Conservation (phyloP, 2,797 vertebrate genomes). For the Argyrosomus regius region DNA sequence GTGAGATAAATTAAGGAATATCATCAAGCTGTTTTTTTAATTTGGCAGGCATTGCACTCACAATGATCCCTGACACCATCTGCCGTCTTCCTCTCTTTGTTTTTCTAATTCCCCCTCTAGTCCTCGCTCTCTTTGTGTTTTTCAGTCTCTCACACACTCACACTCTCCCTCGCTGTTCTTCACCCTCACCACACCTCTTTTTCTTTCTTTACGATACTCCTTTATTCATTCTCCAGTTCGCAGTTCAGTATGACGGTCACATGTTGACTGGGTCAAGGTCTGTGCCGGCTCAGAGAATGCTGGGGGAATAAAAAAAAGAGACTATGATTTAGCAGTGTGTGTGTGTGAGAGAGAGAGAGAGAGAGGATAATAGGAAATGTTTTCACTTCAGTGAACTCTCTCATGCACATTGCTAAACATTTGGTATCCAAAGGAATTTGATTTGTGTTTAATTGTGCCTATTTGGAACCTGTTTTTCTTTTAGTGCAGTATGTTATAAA, state of each 20-base stretch:
- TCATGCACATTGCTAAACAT: constrained; percentile 15
- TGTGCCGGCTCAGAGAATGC: constrained; percentile 26
- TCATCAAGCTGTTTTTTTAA: constrained; percentile 53
- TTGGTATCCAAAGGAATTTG: constrained; percentile 11
- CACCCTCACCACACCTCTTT: background rate
- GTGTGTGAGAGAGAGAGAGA: background rate
- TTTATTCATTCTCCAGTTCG: constrained; percentile 6
- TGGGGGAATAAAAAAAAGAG: constrained; percentile 32
- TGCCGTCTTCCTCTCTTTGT: constrained; percentile 30
- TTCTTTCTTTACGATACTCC: background rate
- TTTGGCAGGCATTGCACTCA: constrained; percentile 42
- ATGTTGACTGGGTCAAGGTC: constrained; percentile 42
- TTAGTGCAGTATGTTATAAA: constrained; percentile 27
- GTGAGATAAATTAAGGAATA: constrained; percentile 43
- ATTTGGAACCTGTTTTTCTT: constrained; percentile 24
- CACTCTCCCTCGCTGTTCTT: background rate
- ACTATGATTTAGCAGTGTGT: constrained; percentile 9
- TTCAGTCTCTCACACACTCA: background rate
- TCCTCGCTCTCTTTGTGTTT: constrained; percentile 19
- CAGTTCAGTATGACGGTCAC: constrained; percentile 35
- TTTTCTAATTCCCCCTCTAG: background rate
- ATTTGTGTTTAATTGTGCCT: constrained; percentile 30
- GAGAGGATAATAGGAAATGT: background rate
- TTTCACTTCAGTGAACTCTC: constrained; percentile 16
- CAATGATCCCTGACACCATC: constrained; percentile 59